Evolutionary conservation across 2,888 invertebrate species (phyloP).

Genomic region (Philhelius pedissequus): DNA sequence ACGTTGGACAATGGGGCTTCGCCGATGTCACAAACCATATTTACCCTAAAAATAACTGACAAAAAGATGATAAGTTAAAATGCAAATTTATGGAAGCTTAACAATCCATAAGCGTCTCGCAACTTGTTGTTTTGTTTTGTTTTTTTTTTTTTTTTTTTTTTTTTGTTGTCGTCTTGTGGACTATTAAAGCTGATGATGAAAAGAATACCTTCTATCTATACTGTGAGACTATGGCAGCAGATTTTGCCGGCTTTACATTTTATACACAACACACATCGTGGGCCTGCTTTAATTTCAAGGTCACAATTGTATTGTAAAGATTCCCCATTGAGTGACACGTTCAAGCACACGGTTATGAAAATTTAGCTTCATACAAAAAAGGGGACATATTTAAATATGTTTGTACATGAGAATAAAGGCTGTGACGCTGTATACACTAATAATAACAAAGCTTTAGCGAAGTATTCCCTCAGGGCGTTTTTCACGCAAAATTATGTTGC

Average conservation of each 20-base stretch:
- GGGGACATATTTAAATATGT: not conserved
- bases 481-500: not conserved
- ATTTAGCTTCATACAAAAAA: not conserved
- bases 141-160: too few species aligned
- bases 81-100: slow-evolving; percentile 1
- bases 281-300: not conserved
- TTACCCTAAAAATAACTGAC: not conserved
- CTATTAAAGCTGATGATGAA: not conserved
- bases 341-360: not conserved
- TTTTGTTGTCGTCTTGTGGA: not conserved
- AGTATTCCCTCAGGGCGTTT: slow-evolving; percentile 2
- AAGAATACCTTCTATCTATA: not conserved
- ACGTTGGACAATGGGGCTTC: not conserved
- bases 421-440: not conserved
- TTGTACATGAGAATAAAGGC: too few species aligned
- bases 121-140: not conserved
- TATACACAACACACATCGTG: not conserved
- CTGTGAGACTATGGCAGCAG: not conserved
- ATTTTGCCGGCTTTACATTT: not conserved
- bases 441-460: not conserved
- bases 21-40: not conserved
- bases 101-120: not conserved
- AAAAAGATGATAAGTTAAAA: slow-evolving; percentile 3
- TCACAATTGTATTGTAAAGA: not conserved
- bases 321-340: not conserved